These are phyloP conservation scores for Papilio machaon DNA, from an alignment of 1,140 invertebrate species.

Conservation along the genomic window DNA sequence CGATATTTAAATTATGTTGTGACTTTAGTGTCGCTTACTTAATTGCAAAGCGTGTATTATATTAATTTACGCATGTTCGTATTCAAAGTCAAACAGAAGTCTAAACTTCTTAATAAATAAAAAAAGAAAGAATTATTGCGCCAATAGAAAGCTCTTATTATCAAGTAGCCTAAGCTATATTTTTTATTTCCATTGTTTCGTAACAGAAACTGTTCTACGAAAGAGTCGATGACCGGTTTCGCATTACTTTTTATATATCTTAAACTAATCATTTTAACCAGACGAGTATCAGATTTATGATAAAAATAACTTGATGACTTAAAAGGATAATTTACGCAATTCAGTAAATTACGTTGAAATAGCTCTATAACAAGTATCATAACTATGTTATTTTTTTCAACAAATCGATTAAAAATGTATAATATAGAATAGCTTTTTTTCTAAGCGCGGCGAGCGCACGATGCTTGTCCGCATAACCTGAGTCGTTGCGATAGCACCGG, in stretches of 20 bases:
- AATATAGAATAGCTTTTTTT: constrained; percentile 11
- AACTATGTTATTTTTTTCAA: constrained; percentile 28
- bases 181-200: neutral
- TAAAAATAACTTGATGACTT: constrained; percentile 10
- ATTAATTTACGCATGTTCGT: neutral
- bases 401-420: constrained; percentile 32
- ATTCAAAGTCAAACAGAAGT: neutral
- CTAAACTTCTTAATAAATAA: too few species aligned
- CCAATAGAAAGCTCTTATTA: neutral
- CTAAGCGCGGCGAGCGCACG: constrained; percentile 40
- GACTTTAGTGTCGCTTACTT: constrained; percentile 12
- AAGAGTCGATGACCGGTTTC: neutral
- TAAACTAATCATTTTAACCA: neutral
- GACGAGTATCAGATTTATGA: neutral
- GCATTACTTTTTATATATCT: neutral
- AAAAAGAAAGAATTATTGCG: neutral
- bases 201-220: neutral
- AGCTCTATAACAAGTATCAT: constrained; percentile 20
- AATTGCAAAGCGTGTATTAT: neutral
- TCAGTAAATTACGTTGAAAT: constrained; percentile 20
- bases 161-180: neutral
- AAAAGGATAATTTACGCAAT: constrained; percentile 18
- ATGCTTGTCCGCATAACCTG: constrained; percentile 60
- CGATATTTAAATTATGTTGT: constrained; percentile 27
- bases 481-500: constrained; percentile 53